Evolutionary conservation across 2,888 invertebrate genomes (phyloP).

Genomic region (Agonopterix heracliana): DNA sequence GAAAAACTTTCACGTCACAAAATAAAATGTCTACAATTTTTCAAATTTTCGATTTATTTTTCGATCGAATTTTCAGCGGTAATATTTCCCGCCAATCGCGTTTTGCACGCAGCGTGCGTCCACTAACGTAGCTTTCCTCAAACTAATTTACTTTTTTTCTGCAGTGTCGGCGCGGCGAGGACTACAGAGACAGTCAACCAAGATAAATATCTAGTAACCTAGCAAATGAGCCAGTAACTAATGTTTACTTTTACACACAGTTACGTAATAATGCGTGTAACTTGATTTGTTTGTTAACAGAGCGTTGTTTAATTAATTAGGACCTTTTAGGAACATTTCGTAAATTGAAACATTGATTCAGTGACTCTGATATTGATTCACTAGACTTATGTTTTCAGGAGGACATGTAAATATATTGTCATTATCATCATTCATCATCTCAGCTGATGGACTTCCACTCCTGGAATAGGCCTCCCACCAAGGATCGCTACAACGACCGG

Average conservation of each 20-base stretch:
- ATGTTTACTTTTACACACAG: conserved; percentile 12
- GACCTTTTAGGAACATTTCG: background rate
- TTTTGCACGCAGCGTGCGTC: conserved; percentile 16
- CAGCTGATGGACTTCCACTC: too few species aligned
- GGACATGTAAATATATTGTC: too few species aligned
- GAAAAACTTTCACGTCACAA: too few species aligned
- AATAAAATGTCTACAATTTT: too few species aligned
- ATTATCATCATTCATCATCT: too few species aligned
- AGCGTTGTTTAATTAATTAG: conserved; percentile 1
- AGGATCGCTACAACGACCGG: too few species aligned
- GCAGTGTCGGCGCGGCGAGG: background rate
- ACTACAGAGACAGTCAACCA: conserved; percentile 17
- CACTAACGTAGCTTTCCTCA: conserved; percentile 19
- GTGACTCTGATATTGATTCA: too few species aligned
- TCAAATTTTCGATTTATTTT: conserved; percentile 3
- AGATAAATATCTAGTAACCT: conserved; percentile 31
- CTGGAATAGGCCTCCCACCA: too few species aligned
- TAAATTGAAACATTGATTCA: background rate
- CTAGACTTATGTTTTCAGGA: too few species aligned
- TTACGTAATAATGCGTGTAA: conserved; percentile 25
- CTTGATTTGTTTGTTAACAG: conserved; percentile 32
- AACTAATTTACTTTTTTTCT: conserved; percentile 20
- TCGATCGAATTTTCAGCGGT: conserved; percentile 7
- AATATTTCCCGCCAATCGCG: conserved; percentile 9
- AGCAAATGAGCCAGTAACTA: conserved; percentile 30